A percentile compares a stretch with the other conserved stretches of the same genome.
Evolutionary conservation across 2,113 vertebrate genomes (phyloP).

Genomic region (Hippolais icterina): DNA sequence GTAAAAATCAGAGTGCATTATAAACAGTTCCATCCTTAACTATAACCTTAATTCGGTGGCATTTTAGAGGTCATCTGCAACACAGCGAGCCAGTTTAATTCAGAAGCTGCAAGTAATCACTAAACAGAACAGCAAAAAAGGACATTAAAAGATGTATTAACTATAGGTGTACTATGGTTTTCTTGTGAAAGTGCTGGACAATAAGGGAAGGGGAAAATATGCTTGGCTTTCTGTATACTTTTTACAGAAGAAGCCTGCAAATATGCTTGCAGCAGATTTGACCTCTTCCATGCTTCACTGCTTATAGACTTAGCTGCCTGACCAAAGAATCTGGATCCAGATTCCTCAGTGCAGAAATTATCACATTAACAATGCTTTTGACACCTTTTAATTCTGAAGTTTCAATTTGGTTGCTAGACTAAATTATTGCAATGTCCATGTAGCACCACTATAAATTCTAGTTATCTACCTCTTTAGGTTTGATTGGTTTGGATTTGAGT

Average conservation of each 20-base stretch:
- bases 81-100: background rate
- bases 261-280: background rate
- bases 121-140: background rate
- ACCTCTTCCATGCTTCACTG: background rate
- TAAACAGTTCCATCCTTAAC: background rate
- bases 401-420: background rate
- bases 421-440: background rate
- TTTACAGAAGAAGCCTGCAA: background rate
- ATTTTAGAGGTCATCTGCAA: background rate
- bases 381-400: constrained; percentile 8
- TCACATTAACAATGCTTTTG: background rate
- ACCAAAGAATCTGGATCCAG: background rate
- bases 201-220: background rate
- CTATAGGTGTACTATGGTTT: background rate
- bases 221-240: background rate
- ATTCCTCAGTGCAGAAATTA: background rate
- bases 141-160: background rate
- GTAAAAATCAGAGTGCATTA: background rate
- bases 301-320: background rate
- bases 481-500: background rate
- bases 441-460: background rate
- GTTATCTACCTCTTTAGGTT: background rate
- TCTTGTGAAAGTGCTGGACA: background rate
- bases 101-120: background rate
- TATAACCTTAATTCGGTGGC: background rate